Conservation (phyloP, 2,888 invertebrate species). For the Rhingia rostrata region DNA sequence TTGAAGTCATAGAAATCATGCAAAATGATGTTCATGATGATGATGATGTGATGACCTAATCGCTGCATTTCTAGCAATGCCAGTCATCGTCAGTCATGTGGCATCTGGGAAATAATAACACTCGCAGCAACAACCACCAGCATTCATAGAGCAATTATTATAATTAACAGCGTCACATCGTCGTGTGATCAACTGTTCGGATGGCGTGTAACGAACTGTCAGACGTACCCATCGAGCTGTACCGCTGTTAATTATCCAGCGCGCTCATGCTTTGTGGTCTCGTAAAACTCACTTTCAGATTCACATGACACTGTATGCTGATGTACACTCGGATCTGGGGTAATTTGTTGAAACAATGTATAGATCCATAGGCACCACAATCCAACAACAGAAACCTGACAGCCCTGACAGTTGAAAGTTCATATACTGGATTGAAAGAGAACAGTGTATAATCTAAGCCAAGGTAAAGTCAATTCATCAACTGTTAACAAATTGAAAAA, state of each 20-base stretch:
- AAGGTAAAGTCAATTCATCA: constrained; percentile 72
- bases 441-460: constrained; percentile 65
- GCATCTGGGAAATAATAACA: constrained; percentile 35
- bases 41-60: constrained; percentile 62
- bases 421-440: constrained; percentile 45
- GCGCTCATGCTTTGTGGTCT: constrained; percentile 33
- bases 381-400: constrained; percentile 33
- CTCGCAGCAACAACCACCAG: constrained; percentile 16
- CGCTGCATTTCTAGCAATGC: constrained; percentile 56
- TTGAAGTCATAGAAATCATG: constrained; percentile 11
- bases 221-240: neutral
- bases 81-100: constrained; percentile 50
- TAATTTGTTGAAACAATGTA: constrained; percentile 23
- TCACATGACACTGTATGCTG: constrained; percentile 8
- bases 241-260: constrained; percentile 36
- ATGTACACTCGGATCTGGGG: constrained; percentile 20
- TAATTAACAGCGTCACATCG: constrained; percentile 51
- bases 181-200: constrained; percentile 7
- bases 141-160: constrained; percentile 63
- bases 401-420: constrained; percentile 72
- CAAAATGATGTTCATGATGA: constrained; percentile 5
- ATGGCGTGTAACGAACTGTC: neutral
- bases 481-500: constrained; percentile 53
- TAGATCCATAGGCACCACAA: neutral
- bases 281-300: constrained; percentile 36